Conservation (phyloP, 2,113 vertebrate species). For the Fregata magnificens region DNA sequence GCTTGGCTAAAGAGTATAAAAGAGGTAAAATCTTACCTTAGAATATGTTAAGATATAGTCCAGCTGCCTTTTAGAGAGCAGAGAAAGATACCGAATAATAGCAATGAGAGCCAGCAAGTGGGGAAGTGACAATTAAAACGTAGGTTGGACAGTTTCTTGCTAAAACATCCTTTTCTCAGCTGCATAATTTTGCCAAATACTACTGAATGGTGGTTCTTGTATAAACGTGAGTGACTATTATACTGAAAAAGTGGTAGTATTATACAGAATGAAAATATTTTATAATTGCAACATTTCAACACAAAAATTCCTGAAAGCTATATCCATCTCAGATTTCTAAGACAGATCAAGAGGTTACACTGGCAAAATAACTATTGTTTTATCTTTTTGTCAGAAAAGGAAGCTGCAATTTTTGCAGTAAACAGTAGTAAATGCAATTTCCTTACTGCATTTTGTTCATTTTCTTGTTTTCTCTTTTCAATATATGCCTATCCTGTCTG, state of each 20-base stretch:
- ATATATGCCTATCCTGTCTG: neutral
- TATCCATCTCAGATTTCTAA: neutral
- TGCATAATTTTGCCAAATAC: neutral
- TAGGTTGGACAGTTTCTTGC: neutral
- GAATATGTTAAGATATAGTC: neutral
- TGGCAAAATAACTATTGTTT: neutral
- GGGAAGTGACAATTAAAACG: neutral
- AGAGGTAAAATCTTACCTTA: neutral
- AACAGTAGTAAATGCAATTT: neutral
- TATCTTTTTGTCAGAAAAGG: neutral
- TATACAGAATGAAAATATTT: neutral
- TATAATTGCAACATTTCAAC: neutral
- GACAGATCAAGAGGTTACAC: neutral
- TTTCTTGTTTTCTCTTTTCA: neutral
- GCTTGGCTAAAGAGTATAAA: neutral
- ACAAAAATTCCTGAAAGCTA: neutral
- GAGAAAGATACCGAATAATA: neutral
- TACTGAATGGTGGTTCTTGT: neutral
- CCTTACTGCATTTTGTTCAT: neutral
- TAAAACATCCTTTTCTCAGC: neutral
- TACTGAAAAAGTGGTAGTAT: neutral
- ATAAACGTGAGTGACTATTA: neutral
- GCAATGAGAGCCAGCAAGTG: neutral
- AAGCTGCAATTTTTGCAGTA: neutral
- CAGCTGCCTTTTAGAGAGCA: neutral